Evolutionary conservation across 2,888 invertebrate genomes (phyloP).

Genomic region (Pandemis cinnamomeana): DNA sequence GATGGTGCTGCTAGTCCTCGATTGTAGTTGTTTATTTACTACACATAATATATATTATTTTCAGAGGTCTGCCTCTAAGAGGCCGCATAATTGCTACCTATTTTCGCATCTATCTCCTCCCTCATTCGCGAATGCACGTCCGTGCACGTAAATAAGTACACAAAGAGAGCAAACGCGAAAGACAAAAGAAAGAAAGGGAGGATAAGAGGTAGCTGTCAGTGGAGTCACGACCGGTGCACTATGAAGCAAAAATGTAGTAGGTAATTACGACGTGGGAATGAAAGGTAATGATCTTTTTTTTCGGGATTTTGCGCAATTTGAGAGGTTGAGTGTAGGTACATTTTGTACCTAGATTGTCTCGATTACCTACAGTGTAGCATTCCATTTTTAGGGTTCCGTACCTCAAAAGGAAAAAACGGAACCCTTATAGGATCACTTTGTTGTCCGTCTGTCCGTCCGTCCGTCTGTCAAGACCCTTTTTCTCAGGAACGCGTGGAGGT

Average conservation of each 20-base stretch:
- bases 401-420: no score
- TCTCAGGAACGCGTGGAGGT: no score
- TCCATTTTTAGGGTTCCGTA: no score
- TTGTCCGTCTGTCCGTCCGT: no score
- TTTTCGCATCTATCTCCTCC: slow-evolving; percentile 53
- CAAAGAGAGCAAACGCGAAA: slow-evolving; percentile 73
- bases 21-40: no score
- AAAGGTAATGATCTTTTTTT: slow-evolving; percentile 34
- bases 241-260: slow-evolving; percentile 60
- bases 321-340: not conserved
- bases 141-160: slow-evolving; percentile 79
- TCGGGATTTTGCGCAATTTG: slow-evolving; percentile 20
- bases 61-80: slow-evolving; percentile 4
- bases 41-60: no score
- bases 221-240: slow-evolving; percentile 78
- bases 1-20: no score
- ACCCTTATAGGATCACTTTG: no score
- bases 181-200: slow-evolving; percentile 66
- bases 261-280: slow-evolving; percentile 41
- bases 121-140: slow-evolving; percentile 60
- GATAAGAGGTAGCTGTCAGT: slow-evolving; percentile 83
- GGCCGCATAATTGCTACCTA: slow-evolving; percentile 40
- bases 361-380: not conserved
- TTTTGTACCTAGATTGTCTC: not conserved
- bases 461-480: no score